Percentiles rank a stretch among this genome's conserved stretches.
phyloP scores from a whole-genome alignment of 1,140 invertebrate genomes.

The Chionoecetes opilio region DNA sequence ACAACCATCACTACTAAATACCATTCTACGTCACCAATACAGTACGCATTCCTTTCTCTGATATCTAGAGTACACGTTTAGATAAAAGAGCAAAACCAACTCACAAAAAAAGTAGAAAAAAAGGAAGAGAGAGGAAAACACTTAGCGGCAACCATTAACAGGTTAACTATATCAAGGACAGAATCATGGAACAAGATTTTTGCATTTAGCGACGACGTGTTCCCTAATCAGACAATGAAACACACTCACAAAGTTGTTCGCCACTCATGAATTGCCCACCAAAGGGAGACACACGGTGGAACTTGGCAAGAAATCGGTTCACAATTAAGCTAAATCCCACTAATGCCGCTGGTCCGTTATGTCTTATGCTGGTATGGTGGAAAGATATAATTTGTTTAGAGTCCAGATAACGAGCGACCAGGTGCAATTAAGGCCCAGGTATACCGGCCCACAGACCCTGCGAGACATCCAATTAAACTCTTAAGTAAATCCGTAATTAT shows the following conservation, averaged over 20 bases:
- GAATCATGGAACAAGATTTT: too few species aligned
- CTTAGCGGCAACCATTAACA: too few species aligned
- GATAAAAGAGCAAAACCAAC: too few species aligned
- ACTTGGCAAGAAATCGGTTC: not conserved
- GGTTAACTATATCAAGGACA: too few species aligned
- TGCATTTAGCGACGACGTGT: too few species aligned
- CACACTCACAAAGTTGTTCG: not conserved
- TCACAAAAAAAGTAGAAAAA: too few species aligned
- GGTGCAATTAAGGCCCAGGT: not conserved
- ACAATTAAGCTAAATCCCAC: not conserved
- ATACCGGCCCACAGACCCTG: not conserved
- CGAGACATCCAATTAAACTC: constrained; percentile 10
- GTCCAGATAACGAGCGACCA: not conserved
- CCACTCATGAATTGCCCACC: not conserved
- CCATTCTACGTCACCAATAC: too few species aligned
- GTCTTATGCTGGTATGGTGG: not conserved
- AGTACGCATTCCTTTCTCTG: too few species aligned
- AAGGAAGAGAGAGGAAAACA: too few species aligned
- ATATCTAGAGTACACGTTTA: too few species aligned
- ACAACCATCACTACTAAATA: too few species aligned
- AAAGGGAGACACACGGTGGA: not conserved
- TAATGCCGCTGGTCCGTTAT: not conserved
- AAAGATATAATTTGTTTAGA: not conserved
- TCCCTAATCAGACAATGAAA: not conserved
- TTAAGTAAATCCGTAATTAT: not conserved